Percentiles rank a stretch among this genome's conserved stretches.
These are phyloP conservation scores for Paradoxurus hermaphroditus DNA, from an alignment of 2,113 vertebrate species.

Conservation along the genomic window DNA sequence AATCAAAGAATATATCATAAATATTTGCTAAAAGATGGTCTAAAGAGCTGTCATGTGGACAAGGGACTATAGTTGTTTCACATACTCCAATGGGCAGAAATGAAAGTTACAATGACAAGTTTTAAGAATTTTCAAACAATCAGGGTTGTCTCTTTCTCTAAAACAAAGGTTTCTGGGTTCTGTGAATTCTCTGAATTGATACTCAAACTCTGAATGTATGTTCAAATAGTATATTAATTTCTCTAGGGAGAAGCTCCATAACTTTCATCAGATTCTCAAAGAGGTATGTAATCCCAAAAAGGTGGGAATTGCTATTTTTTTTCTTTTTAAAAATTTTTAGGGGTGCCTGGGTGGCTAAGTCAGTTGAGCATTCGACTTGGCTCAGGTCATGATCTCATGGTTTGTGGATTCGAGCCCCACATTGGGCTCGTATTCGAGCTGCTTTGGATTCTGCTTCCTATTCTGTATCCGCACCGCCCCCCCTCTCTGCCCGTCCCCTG, in stretches of 20 bases:
- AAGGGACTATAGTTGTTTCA: not conserved
- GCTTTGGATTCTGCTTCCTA: too few species aligned
- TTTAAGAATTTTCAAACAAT: conserved; percentile 32
- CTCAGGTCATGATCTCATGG: too few species aligned
- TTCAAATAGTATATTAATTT: not conserved
- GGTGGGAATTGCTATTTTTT: not conserved
- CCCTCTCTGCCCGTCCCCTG: too few species aligned
- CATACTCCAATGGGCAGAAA: not conserved
- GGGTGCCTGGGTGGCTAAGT: too few species aligned
- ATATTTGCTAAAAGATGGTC: not conserved
- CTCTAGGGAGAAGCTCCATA: not conserved
- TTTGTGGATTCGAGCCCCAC: too few species aligned
- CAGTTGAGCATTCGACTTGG: too few species aligned
- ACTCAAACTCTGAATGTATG: not conserved
- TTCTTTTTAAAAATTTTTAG: too few species aligned
- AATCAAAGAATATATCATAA: not conserved
- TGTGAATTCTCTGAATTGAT: conserved; percentile 1
- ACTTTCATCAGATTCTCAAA: not conserved
- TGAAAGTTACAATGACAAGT: not conserved
- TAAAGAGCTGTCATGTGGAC: not conserved
- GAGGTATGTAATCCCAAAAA: not conserved
- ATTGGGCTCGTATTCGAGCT: too few species aligned
- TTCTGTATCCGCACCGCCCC: too few species aligned
- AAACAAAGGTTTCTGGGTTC: not conserved
- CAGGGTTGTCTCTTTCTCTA: not conserved